Conservation (phyloP, 2,797 vertebrate genomes). For the Pelochelys cantorii region DNA sequence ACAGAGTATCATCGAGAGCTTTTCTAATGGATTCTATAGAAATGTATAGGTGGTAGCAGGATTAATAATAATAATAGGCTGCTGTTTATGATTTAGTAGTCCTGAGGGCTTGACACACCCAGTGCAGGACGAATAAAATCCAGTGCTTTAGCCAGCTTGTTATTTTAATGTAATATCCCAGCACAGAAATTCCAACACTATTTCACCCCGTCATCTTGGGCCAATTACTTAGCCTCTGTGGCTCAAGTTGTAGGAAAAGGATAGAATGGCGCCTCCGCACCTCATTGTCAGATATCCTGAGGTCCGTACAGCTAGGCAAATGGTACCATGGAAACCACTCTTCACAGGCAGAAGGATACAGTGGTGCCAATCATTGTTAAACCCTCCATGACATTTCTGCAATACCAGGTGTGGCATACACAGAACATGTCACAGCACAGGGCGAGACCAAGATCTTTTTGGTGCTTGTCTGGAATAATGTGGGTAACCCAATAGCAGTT, state of each 20-base stretch:
- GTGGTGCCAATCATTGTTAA: neutral
- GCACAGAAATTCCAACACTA: neutral
- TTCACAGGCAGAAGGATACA: neutral
- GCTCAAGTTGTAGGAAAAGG: neutral
- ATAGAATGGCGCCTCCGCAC: fast-evolving
- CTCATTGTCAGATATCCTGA: neutral
- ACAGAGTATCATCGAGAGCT: neutral
- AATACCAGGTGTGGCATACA: neutral
- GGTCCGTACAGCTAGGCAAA: neutral
- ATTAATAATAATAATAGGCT: neutral
- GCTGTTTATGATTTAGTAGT: neutral
- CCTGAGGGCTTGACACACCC: neutral
- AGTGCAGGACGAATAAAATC: neutral
- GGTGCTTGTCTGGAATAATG: neutral
- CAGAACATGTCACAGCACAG: neutral
- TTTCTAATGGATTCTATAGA: neutral
- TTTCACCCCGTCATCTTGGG: neutral
- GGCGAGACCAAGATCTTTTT: neutral
- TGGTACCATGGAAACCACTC: neutral
- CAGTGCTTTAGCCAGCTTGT: neutral
- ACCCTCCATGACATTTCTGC: neutral
- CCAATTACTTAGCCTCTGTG: neutral
- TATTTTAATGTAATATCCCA: neutral
- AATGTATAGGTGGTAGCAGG: neutral
- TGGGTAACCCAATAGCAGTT: neutral